These are phyloP conservation scores for Cryptophagus acutangulus DNA, from an alignment of 2,888 invertebrate species.

Conservation along the genomic window DNA sequence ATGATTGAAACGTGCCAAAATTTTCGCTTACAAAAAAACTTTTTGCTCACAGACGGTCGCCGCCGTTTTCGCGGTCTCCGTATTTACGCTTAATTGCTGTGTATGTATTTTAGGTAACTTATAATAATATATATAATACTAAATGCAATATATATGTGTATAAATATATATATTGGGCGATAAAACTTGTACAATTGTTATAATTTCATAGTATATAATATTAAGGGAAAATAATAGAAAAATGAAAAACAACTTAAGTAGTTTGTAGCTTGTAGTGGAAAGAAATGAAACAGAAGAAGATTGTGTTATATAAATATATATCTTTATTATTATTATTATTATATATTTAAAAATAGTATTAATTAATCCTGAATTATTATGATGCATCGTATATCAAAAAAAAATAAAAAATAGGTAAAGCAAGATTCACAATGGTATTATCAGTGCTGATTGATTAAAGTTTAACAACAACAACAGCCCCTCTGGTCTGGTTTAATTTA, in stretches of 20 bases:
- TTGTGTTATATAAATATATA: too few relatives aligned
- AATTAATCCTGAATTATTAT: too few relatives aligned
- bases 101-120: slow-evolving; percentile 38
- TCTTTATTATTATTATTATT: too few relatives aligned
- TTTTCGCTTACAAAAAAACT: slow-evolving; percentile 42
- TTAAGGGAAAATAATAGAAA: slow-evolving; percentile 35
- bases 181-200: slow-evolving; percentile 49
- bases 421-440: too few relatives aligned
- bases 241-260: slow-evolving; percentile 41
- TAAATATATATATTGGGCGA: slow-evolving; percentile 49
- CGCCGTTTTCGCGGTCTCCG: slow-evolving; percentile 18
- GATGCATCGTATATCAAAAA: too few relatives aligned
- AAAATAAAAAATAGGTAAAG: too few relatives aligned
- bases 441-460: too few relatives aligned
- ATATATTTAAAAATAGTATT: too few relatives aligned
- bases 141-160: slow-evolving; percentile 48
- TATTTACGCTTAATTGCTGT: slow-evolving; percentile 49
- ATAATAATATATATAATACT: slow-evolving; percentile 20
- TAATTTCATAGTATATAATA: slow-evolving; percentile 45
- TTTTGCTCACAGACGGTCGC: slow-evolving; percentile 46
- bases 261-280: too few relatives aligned
- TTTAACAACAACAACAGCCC: too few relatives aligned
- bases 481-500: too few relatives aligned
- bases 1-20: slow-evolving; percentile 43
- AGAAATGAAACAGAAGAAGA: too few relatives aligned